Conservation (phyloP, 2,797 vertebrate species). For the Gymnodraco acuticeps region DNA sequence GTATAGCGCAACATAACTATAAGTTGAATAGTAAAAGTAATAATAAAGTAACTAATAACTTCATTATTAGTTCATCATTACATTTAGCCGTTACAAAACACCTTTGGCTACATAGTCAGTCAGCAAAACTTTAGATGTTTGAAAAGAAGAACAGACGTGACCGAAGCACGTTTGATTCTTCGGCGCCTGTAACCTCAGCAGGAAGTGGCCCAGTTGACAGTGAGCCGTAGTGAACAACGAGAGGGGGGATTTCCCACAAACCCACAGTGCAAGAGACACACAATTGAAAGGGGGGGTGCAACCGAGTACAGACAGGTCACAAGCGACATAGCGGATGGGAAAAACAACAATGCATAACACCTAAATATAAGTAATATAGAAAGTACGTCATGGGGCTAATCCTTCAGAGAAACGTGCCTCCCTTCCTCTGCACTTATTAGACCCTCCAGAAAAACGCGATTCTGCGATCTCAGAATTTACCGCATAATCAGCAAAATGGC, state of each 20-base stretch:
- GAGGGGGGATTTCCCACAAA: slow-evolving; percentile 51
- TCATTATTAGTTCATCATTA: too few relatives aligned
- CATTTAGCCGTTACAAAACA: neutral
- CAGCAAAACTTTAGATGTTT: accelerated
- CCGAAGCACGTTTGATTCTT: neutral
- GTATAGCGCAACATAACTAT: too few relatives aligned
- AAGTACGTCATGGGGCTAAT: too few relatives aligned
- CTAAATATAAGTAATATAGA: too few relatives aligned
- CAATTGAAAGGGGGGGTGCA: neutral
- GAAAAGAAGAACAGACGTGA: neutral
- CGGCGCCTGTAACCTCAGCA: neutral
- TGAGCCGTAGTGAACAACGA: neutral
- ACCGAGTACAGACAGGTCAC: neutral
- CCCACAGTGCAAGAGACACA: slow-evolving; percentile 8
- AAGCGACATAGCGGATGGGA: slow-evolving; percentile 6
- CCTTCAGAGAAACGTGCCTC: neutral
- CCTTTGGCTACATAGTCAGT: neutral
- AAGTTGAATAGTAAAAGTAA: too few relatives aligned
- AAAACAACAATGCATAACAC: slow-evolving; percentile 4
- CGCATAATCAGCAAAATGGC: too few relatives aligned
- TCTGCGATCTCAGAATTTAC: too few relatives aligned
- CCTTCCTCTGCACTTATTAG: neutral
- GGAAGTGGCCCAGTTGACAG: slow-evolving; percentile 10
- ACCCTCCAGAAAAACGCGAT: too few relatives aligned
- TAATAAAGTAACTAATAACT: too few relatives aligned